Percentiles rank a stretch among this genome's conserved stretches.
These are phyloP conservation scores for Coboldia fuscipes DNA, from an alignment of 1,140 invertebrate genomes.

Conservation along the genomic window DNA sequence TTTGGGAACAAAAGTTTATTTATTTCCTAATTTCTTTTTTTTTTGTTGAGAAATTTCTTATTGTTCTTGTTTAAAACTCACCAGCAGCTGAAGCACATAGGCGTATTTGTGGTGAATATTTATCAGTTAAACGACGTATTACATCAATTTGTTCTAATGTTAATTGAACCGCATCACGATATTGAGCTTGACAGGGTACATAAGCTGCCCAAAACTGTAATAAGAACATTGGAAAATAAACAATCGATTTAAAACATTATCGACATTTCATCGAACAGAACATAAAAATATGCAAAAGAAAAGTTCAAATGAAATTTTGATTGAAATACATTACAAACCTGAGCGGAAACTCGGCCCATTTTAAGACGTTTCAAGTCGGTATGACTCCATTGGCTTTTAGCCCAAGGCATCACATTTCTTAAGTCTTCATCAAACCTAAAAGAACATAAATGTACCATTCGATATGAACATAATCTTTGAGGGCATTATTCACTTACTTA, in stretches of 20 bases:
- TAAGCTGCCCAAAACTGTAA: constrained; percentile 79
- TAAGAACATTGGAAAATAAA: constrained; percentile 1
- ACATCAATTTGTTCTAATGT: constrained; percentile 67
- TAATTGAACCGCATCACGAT: constrained; percentile 54
- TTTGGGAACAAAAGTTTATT: too few relatives aligned
- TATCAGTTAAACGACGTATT: constrained; percentile 46
- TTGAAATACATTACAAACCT: constrained; percentile 33
- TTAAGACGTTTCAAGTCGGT: constrained; percentile 62
- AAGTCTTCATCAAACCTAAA: constrained; percentile 42
- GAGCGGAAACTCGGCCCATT: constrained; percentile 59
- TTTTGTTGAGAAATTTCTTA: not conserved
- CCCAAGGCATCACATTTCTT: constrained; percentile 51
- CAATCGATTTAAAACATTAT: not conserved
- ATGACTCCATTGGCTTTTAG: constrained; percentile 52
- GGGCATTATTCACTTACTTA: constrained; percentile 24
- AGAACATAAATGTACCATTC: not conserved
- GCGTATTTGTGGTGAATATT: constrained; percentile 38
- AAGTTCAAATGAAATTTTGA: not conserved
- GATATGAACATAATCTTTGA: not conserved
- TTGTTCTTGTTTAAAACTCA: constrained; percentile 18
- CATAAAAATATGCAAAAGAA: not conserved
- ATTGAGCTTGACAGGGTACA: constrained; percentile 62
- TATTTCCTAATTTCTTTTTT: too few relatives aligned
- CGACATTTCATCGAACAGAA: not conserved
- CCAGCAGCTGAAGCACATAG: constrained; percentile 46